These are phyloP conservation scores for Bubalus kerabau DNA, from an alignment of 2,113 vertebrate species.

Conservation along the genomic window DNA sequence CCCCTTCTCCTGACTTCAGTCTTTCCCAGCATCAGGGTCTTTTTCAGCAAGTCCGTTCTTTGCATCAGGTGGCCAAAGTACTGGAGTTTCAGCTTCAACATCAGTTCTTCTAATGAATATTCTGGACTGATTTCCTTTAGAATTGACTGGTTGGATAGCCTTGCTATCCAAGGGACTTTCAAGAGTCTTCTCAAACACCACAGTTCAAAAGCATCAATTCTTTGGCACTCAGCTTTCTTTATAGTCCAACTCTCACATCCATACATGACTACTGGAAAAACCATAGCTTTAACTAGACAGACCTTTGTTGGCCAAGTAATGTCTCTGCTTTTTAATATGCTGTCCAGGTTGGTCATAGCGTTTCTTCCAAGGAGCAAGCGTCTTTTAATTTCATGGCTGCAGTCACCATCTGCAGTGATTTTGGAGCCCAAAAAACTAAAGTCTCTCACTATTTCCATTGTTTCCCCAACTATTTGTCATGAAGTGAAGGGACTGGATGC, in stretches of 20 bases:
- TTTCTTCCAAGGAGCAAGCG: neutral
- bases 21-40: neutral
- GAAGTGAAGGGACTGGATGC: neutral
- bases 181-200: neutral
- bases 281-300: neutral
- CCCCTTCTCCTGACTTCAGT: neutral
- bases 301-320: neutral
- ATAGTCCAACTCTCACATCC: neutral
- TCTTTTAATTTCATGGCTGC: neutral
- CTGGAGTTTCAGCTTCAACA: neutral
- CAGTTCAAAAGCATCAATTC: neutral
- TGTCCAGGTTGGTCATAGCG: neutral
- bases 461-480: neutral
- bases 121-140: neutral
- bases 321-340: neutral
- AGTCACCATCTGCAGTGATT: neutral
- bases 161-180: neutral
- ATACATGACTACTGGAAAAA: neutral
- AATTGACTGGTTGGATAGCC: neutral
- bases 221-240: neutral
- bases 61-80: neutral
- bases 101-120: neutral
- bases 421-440: rapidly evolving
- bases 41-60: neutral
- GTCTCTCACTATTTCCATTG: neutral